A percentile compares a stretch with the other conserved stretches of the same genome.
phyloP scores from a whole-genome alignment of 2,888 invertebrate species.

The Celastrina argiolus region DNA sequence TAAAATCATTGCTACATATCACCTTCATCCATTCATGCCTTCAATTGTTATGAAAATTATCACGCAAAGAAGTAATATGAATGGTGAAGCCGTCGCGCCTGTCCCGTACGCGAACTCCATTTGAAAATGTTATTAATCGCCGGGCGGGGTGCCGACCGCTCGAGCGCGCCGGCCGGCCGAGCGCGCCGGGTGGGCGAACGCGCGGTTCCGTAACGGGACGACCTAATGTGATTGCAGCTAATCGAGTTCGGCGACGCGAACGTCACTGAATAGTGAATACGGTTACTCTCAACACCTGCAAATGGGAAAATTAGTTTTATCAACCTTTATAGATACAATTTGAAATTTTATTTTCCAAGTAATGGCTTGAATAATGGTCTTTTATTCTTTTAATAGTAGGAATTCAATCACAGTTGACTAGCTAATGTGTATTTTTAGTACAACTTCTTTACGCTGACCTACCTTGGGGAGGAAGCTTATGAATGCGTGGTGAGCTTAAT shows the following conservation, averaged over 20 bases:
- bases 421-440: too few relatives aligned
- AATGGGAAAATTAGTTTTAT: constrained; percentile 22
- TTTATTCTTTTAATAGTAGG: background rate
- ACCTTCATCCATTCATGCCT: too few relatives aligned
- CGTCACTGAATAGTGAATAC: constrained; percentile 21
- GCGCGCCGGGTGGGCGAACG: constrained; percentile 8
- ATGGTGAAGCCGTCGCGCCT: constrained; percentile 22
- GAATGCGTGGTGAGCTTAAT: too few relatives aligned
- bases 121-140: constrained; percentile 37
- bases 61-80: constrained; percentile 1
- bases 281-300: constrained; percentile 27
- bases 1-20: too few relatives aligned
- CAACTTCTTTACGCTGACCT: too few relatives aligned
- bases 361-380: background rate
- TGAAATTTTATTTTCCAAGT: background rate
- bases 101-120: constrained; percentile 27
- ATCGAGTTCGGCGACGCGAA: constrained; percentile 28
- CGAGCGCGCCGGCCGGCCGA: constrained; percentile 19
- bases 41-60: too few relatives aligned
- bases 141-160: constrained; percentile 28
- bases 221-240: constrained; percentile 32
- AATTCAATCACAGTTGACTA: too few relatives aligned
- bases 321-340: constrained; percentile 14
- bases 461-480: too few relatives aligned
- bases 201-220: constrained; percentile 30